Evolutionary conservation across 2,113 vertebrate genomes (phyloP).

Genomic region (Australoheros scitulus): DNA sequence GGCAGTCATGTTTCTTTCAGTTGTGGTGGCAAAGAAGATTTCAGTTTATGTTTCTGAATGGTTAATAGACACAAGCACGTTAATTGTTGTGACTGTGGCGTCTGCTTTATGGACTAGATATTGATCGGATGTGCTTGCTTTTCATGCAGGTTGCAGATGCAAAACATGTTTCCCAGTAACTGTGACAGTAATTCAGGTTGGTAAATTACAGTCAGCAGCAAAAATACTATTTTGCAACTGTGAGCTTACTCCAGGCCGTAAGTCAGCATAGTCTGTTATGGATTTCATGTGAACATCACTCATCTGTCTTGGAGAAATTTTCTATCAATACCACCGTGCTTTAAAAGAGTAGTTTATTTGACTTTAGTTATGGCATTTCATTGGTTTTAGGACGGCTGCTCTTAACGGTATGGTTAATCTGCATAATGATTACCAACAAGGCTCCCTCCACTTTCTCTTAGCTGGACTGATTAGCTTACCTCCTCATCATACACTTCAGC

Average conservation of each 20-base stretch:
- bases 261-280: slow-evolving; percentile 7
- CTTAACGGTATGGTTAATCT: slow-evolving; percentile 1
- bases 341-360: background rate
- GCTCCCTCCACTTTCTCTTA: background rate
- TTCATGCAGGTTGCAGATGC: slow-evolving; percentile 51
- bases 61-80: slow-evolving; percentile 34
- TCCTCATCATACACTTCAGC: background rate
- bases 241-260: background rate
- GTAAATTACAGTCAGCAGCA: slow-evolving; percentile 58
- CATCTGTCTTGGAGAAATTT: background rate
- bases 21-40: slow-evolving; percentile 56
- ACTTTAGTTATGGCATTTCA: background rate
- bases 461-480: background rate
- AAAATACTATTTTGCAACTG: slow-evolving; percentile 12
- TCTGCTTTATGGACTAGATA: slow-evolving; percentile 60
- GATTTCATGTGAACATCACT: slow-evolving; percentile 30
- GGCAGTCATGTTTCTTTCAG: slow-evolving; percentile 46
- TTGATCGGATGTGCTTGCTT: slow-evolving; percentile 41
- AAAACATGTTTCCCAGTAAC: slow-evolving; percentile 66
- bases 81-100: slow-evolving; percentile 53
- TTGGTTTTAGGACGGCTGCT: background rate
- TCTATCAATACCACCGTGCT: background rate
- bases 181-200: slow-evolving; percentile 49
- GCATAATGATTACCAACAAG: background rate
- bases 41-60: slow-evolving; percentile 41